A percentile compares a stretch with the other conserved stretches of the same genome.
Evolutionary conservation across 2,797 vertebrate genomes (phyloP).

Genomic region (Ctenopoma multispine): DNA sequence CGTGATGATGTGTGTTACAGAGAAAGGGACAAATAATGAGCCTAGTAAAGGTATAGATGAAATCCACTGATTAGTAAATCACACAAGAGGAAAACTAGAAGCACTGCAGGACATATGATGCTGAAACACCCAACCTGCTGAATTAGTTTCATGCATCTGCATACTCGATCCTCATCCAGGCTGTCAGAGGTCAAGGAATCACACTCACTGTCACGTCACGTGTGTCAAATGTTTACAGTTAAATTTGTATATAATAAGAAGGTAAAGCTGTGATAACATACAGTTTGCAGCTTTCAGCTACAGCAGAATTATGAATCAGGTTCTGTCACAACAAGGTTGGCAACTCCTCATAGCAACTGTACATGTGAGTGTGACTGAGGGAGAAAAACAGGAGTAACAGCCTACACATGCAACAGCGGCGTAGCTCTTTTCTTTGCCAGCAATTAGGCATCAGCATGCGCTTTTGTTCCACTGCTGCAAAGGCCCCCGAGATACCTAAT

Average conservation of each 20-base stretch:
- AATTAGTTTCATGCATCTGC: not conserved
- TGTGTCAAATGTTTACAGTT: too few relatives aligned
- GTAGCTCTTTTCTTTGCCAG: constrained; percentile 41
- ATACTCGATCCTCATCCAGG: too few relatives aligned
- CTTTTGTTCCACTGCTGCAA: constrained; percentile 61
- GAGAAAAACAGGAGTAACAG: constrained; percentile 21
- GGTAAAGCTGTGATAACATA: too few relatives aligned
- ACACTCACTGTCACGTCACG: too few relatives aligned
- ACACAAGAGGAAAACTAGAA: constrained; percentile 2
- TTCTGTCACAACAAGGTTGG: not conserved
- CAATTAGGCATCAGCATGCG: constrained; percentile 60
- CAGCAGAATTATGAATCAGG: not conserved
- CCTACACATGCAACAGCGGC: constrained; percentile 15
- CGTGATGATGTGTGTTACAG: constrained; percentile 33
- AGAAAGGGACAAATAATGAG: constrained; percentile 15
- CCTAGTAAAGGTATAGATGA: constrained; percentile 2
- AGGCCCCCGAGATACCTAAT: constrained; percentile 68
- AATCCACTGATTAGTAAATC: constrained; percentile 19
- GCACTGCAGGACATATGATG: constrained; percentile 10
- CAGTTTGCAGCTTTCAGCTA: not conserved
- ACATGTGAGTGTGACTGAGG: not conserved
- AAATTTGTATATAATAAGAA: too few relatives aligned
- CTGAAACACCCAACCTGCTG: constrained; percentile 1
- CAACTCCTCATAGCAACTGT: constrained; percentile 15
- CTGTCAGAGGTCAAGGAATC: too few relatives aligned